A percentile compares a stretch with the other conserved stretches of the same genome.
Conservation (phyloP, 2,888 invertebrate genomes). For the Entomobrya proxima region DNA sequence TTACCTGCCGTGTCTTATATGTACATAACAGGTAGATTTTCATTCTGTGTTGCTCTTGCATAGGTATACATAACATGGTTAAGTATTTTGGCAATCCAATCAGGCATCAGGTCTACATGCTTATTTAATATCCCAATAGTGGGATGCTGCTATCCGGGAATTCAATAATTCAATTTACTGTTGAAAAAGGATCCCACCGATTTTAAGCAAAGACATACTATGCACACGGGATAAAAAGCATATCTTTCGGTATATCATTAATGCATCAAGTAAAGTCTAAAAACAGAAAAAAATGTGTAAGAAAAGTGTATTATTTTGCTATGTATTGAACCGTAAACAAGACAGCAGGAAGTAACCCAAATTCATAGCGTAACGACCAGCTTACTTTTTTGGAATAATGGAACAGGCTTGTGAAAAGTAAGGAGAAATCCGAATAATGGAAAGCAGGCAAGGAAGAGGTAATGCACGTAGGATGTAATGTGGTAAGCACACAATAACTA, state of each 20-base stretch:
- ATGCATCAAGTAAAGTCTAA: constrained; percentile 6
- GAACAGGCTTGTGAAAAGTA: background rate
- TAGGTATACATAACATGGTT: background rate
- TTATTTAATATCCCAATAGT: background rate
- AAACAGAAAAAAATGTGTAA: background rate
- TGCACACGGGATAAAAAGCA: background rate
- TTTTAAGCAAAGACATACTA: background rate
- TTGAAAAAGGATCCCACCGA: background rate
- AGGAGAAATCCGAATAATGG: background rate
- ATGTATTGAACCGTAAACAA: background rate
- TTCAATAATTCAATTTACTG: background rate
- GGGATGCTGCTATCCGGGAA: background rate
- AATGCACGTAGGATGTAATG: background rate
- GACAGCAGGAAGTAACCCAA: constrained; percentile 12
- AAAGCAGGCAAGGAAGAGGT: background rate
- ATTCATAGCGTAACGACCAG: constrained; percentile 9
- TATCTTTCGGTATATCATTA: background rate
- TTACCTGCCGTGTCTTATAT: background rate
- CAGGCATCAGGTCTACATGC: too few relatives aligned
- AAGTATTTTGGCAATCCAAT: background rate
- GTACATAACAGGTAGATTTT: background rate
- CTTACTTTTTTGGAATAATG: background rate
- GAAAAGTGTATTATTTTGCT: background rate
- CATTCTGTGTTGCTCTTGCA: background rate
- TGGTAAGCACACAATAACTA: background rate